These are phyloP conservation scores for Grallaria varia DNA, from an alignment of 2,113 vertebrate species.

Conservation along the genomic window DNA sequence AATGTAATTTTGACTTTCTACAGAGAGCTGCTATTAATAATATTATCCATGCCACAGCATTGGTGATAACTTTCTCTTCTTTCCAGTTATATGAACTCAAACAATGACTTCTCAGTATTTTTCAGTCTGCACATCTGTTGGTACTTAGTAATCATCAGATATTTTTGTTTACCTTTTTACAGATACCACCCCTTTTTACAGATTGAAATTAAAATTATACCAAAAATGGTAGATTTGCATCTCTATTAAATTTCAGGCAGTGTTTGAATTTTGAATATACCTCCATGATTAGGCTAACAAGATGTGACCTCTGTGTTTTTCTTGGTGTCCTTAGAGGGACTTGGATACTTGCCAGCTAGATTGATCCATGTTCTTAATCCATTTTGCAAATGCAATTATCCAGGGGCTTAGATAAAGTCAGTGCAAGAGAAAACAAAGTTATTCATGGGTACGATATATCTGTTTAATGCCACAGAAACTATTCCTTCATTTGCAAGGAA, in stretches of 20 bases:
- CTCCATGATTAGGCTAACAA: neutral
- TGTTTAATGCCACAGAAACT: neutral
- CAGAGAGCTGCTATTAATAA: neutral
- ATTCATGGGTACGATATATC: neutral
- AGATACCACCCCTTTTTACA: neutral
- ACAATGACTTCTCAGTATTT: neutral
- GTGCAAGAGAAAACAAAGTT: constrained; percentile 32
- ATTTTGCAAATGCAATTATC: constrained; percentile 53
- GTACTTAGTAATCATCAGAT: neutral
- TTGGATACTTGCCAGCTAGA: neutral
- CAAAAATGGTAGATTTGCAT: neutral
- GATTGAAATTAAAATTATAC: neutral
- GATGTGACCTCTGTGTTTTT: neutral
- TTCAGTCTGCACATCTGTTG: neutral
- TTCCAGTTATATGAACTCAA: neutral
- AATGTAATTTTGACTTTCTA: neutral
- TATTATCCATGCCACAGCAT: neutral
- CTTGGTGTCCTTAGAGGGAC: neutral
- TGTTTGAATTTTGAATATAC: neutral
- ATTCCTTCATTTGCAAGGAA: neutral
- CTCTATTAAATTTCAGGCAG: neutral
- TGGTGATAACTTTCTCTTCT: neutral
- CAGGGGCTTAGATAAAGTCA: constrained; percentile 33
- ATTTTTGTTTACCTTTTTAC: neutral
- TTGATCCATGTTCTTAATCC: constrained; percentile 50